A percentile compares a stretch with the other conserved stretches of the same genome.
Conservation (phyloP, 1,140 invertebrate genomes). For the Nasonia longicornis region DNA sequence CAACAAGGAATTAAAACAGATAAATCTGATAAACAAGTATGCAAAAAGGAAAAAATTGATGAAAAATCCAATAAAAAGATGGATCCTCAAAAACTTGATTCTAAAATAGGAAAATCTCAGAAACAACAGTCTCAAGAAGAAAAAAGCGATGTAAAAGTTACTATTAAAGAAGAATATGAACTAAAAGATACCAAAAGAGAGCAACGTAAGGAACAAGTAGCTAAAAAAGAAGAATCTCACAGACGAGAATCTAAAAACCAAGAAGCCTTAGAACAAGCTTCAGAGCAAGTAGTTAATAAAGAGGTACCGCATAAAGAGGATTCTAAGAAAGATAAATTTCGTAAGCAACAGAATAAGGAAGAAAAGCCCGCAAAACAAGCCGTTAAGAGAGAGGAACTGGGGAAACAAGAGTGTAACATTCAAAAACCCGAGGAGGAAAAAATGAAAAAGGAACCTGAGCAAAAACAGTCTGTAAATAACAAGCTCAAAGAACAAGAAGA, state of each 20-base stretch:
- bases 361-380: too few relatives aligned
- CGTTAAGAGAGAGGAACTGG: too few relatives aligned
- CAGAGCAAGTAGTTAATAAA: too few relatives aligned
- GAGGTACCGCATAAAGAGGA: too few relatives aligned
- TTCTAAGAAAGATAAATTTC: too few relatives aligned
- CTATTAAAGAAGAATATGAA: neutral
- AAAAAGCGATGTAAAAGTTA: neutral
- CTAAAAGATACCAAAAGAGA: neutral
- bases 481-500: too few relatives aligned
- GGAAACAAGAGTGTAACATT: too few relatives aligned
- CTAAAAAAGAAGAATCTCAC: neutral
- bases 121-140: neutral
- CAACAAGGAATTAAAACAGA: neutral
- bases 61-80: neutral
- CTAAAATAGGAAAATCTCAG: neutral
- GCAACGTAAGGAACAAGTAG: too few relatives aligned
- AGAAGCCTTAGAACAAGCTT: neutral
- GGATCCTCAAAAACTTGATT: neutral
- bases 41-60: neutral
- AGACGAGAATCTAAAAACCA: conserved; percentile 11
- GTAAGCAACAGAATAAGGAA: too few relatives aligned
- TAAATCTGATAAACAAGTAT: neutral
- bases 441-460: too few relatives aligned
- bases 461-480: too few relatives aligned
- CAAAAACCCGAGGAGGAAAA: too few relatives aligned